phyloP scores from a whole-genome alignment of 2,797 vertebrate genomes.

The Brachymystax lenok region DNA sequence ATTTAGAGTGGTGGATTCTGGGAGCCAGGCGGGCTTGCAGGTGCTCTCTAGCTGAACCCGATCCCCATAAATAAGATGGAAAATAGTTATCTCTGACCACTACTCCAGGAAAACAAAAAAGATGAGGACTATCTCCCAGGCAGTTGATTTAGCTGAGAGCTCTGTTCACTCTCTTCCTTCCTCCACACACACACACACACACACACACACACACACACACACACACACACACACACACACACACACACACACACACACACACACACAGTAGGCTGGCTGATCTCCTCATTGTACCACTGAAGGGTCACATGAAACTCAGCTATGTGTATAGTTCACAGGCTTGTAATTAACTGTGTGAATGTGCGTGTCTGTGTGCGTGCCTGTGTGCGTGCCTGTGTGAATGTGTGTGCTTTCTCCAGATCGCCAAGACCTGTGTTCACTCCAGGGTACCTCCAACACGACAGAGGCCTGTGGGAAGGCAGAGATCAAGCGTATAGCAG shows the following conservation, averaged over 20 bases:
- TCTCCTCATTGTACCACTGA: conserved; percentile 9
- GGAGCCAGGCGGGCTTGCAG: conserved; percentile 1
- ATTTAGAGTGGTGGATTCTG: background rate
- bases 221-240: conserved; percentile 5
- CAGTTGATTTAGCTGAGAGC: conserved; percentile 44
- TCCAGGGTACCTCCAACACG: conserved; percentile 58
- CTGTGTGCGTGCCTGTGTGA: background rate
- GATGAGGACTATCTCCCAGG: conserved; percentile 46
- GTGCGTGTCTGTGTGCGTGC: background rate
- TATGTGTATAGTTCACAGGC: too few relatives aligned
- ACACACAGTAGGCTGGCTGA: background rate
- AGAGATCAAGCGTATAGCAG: conserved; percentile 55
- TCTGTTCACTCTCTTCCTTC: conserved; percentile 9
- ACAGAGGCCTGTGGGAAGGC: conserved; percentile 65
- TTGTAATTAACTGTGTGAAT: conserved; percentile 24
- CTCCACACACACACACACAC: conserved; percentile 1
- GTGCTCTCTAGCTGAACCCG: conserved; percentile 23
- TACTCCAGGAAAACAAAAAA: conserved; percentile 65
- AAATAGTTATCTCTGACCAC: conserved; percentile 52
- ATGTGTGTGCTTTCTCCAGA: conserved; percentile 36
- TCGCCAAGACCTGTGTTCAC: conserved; percentile 77
- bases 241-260: background rate
- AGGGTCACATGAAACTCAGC: conserved; percentile 40
- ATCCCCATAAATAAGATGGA: conserved; percentile 22
- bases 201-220: background rate